Percentiles rank a stretch among this genome's conserved stretches.
These are phyloP conservation scores for Halichoerus grypus DNA, from an alignment of 2,113 vertebrate genomes.

Conservation along the genomic window DNA sequence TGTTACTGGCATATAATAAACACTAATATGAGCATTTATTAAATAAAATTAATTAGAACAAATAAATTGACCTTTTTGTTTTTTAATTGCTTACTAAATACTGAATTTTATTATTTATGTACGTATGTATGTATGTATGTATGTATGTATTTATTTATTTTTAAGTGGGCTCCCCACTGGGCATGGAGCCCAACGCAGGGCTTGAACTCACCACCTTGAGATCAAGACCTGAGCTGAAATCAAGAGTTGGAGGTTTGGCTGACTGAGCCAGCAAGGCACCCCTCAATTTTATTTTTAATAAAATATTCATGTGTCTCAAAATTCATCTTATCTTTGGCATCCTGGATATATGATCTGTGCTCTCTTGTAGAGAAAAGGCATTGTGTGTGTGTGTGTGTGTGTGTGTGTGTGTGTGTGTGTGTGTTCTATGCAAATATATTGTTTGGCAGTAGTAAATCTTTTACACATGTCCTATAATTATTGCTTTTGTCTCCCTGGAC, in stretches of 20 bases:
- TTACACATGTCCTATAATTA: not conserved
- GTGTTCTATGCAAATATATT: not conserved
- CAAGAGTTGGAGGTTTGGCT: not conserved
- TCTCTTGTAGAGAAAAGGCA: not conserved
- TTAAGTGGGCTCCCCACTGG: not conserved
- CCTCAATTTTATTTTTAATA: not conserved
- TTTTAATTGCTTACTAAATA: not conserved
- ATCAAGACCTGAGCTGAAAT: not conserved
- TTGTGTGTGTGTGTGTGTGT: not conserved
- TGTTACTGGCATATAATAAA: not conserved
- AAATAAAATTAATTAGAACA: not conserved
- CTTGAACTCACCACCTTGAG: not conserved
- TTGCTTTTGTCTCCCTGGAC: not conserved
- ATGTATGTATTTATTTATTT: not conserved
- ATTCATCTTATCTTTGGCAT: not conserved
- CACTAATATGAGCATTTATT: not conserved
- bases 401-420: not conserved
- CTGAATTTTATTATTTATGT: not conserved
- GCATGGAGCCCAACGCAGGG: not conserved
- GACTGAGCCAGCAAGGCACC: not conserved
- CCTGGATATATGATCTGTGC: rapidly evolving
- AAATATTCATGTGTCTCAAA: not conserved
- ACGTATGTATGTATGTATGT: too few relatives aligned
- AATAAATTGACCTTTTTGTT: not conserved
- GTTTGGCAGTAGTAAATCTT: not conserved